phyloP scores from a whole-genome alignment of 2,113 vertebrate species.

The Muscicapa adusta region DNA sequence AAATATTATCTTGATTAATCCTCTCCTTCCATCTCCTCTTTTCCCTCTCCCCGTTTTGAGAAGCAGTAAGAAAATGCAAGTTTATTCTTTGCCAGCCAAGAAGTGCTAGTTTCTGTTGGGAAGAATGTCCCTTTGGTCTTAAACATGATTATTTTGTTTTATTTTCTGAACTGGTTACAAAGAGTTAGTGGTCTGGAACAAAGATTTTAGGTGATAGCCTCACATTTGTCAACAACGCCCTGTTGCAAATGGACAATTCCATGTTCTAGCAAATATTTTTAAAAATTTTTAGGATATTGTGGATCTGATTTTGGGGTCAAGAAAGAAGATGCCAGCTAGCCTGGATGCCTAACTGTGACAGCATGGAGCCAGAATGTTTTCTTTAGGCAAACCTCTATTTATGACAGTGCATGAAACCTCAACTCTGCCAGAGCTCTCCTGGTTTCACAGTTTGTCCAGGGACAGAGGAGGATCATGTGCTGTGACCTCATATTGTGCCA shows the following conservation, averaged over 20 bases:
- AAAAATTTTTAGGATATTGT: not conserved
- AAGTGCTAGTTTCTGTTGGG: not conserved
- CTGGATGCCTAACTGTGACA: not conserved
- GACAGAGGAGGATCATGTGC: not conserved
- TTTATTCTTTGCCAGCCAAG: not conserved
- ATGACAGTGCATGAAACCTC: not conserved
- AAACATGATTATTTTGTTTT: not conserved
- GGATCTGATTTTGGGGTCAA: not conserved
- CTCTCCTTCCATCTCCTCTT: not conserved
- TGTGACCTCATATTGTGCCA: not conserved
- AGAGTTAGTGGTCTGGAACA: not conserved
- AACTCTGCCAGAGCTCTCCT: not conserved
- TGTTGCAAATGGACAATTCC: not conserved
- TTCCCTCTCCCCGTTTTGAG: not conserved
- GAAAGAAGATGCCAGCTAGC: not conserved
- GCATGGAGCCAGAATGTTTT: not conserved
- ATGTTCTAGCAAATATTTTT: not conserved
- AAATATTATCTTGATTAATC: not conserved
- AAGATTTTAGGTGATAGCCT: not conserved
- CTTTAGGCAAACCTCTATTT: slow-evolving; percentile 1
- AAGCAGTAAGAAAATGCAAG: not conserved
- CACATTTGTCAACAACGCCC: not conserved
- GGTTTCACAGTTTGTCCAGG: slow-evolving; percentile 9
- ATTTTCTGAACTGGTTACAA: not conserved
- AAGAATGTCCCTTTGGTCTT: not conserved